Evolutionary conservation across 2,888 invertebrate species (phyloP).

Genomic region (Pemphredon lugubris): DNA sequence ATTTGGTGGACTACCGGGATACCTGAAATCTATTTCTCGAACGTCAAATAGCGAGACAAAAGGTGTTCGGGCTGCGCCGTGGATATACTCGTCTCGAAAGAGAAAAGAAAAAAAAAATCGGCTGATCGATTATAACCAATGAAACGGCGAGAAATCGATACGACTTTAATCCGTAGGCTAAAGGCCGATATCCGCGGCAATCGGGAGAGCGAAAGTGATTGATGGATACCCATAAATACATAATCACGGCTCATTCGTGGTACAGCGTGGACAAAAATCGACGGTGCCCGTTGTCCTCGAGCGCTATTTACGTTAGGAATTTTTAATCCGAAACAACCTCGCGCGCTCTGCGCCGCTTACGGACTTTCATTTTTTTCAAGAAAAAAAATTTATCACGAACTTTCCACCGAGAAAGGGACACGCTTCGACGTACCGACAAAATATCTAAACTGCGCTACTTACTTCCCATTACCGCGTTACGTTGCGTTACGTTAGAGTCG

Average conservation of each 20-base stretch:
- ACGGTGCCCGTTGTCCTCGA: constrained; percentile 20
- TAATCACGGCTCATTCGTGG: constrained; percentile 60
- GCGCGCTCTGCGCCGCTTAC: constrained; percentile 10
- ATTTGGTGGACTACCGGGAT: too few species aligned
- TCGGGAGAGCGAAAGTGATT: constrained; percentile 68
- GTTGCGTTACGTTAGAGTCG: too few species aligned
- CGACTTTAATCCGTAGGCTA: constrained; percentile 66
- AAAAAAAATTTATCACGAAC: constrained; percentile 8
- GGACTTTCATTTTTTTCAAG: constrained; percentile 15
- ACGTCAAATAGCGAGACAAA: background rate
- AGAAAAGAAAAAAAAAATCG: constrained; percentile 22
- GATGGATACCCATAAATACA: constrained; percentile 68
- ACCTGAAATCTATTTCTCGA: too few species aligned
- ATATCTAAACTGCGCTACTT: too few species aligned
- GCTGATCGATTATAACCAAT: constrained; percentile 32
- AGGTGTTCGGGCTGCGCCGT: too few species aligned
- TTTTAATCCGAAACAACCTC: constrained; percentile 52
- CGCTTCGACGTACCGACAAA: too few species aligned
- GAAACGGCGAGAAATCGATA: constrained; percentile 66
- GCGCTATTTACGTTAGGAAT: constrained; percentile 52
- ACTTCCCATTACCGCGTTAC: too few species aligned
- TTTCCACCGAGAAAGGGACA: too few species aligned
- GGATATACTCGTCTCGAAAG: constrained; percentile 16
- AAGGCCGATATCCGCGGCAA: constrained; percentile 65
- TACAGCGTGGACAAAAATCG: constrained; percentile 60